A percentile compares a stretch with the other conserved stretches of the same genome.
Evolutionary conservation across 2,888 invertebrate species (phyloP).

Genomic region (Ormia ochracea): DNA sequence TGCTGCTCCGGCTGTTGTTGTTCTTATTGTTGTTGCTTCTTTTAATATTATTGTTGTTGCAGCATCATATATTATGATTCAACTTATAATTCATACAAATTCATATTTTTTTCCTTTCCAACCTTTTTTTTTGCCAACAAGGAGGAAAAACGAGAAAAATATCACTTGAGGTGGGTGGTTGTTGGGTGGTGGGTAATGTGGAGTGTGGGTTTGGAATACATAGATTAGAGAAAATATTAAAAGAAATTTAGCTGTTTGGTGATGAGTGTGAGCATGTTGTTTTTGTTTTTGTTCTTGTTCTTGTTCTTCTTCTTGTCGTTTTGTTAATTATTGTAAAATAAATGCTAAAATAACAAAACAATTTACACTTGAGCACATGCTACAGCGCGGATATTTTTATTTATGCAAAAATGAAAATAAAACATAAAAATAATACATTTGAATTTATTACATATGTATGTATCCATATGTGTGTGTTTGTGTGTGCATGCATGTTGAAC

Average conservation of each 20-base stretch:
- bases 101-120: too few species aligned
- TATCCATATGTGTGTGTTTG: not conserved
- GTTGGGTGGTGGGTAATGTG: not conserved
- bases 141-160: not conserved
- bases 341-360: slow-evolving; percentile 63
- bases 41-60: slow-evolving; percentile 37
- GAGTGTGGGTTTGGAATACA: slow-evolving; percentile 8
- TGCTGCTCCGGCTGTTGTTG: slow-evolving; percentile 1
- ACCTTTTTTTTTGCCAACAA: slow-evolving; percentile 3
- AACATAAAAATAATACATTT: slow-evolving; percentile 31
- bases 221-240: slow-evolving; percentile 40
- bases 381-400: slow-evolving; percentile 33
- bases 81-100: slow-evolving; percentile 59
- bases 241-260: slow-evolving; percentile 23
- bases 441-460: slow-evolving; percentile 22
- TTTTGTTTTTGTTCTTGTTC: slow-evolving; percentile 19
- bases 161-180: not conserved
- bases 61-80: slow-evolving; percentile 58
- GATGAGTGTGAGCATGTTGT: not conserved
- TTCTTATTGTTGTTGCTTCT: not conserved
- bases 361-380: slow-evolving; percentile 62
- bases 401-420: slow-evolving; percentile 5
- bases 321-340: slow-evolving; percentile 63
- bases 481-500: not conserved
- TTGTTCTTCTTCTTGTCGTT: slow-evolving; percentile 43